These are phyloP conservation scores for Nycticryphes semicollaris DNA, from an alignment of 2,113 vertebrate species.

Conservation along the genomic window DNA sequence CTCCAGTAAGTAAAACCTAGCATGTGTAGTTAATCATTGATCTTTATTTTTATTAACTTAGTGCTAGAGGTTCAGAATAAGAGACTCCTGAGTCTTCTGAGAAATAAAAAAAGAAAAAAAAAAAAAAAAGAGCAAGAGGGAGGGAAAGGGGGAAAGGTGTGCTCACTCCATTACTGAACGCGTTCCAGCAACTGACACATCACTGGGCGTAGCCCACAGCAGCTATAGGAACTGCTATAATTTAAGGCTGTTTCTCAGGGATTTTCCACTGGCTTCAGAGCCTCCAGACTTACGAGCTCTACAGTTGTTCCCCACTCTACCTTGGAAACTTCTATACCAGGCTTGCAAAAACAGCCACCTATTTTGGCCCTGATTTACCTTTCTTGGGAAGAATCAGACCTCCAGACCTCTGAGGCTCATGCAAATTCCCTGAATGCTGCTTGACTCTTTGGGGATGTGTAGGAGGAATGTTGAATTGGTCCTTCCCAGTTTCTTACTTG, in stretches of 20 bases:
- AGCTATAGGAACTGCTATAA: not conserved
- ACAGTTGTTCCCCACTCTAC: not conserved
- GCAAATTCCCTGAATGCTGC: not conserved
- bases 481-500: not conserved
- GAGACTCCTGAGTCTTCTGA: not conserved
- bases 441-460: not conserved
- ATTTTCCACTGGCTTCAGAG: slow-evolving; percentile 16
- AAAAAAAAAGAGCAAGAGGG: not conserved
- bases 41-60: not conserved
- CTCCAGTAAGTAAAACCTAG: not conserved
- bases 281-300: not conserved
- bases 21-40: not conserved
- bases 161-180: not conserved
- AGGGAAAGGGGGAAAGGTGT: slow-evolving; percentile 8
- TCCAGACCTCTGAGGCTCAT: not conserved
- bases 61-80: not conserved
- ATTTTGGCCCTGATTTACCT: not conserved
- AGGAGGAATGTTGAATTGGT: not conserved
- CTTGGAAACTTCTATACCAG: not conserved
- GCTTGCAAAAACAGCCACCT: not conserved
- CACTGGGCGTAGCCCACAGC: not conserved
- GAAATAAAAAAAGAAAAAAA: not conserved
- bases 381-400: not conserved
- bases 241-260: not conserved
- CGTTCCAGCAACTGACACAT: not conserved